Conservation (phyloP, 2,113 vertebrate species). For the Festucalex cinctus region DNA sequence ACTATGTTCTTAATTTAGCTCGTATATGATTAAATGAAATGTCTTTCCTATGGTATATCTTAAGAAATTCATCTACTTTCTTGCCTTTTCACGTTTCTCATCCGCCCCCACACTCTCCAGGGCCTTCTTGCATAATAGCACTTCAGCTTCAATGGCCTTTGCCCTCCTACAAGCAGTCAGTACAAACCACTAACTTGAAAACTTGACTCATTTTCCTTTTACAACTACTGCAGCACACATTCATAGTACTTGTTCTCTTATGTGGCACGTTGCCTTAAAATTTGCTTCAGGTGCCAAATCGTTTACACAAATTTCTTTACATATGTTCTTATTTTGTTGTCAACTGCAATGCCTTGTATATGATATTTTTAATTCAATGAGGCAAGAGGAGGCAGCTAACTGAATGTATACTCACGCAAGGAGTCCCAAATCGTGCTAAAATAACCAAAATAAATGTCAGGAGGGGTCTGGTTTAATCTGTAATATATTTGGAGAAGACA, state of each 20-base stretch:
- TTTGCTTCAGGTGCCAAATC: neutral
- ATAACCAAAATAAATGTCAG: conserved; percentile 12
- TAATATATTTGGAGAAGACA: conserved; percentile 44
- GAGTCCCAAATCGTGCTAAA: neutral
- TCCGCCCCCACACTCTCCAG: neutral
- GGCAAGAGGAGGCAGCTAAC: neutral
- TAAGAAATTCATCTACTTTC: neutral
- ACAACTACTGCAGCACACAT: neutral
- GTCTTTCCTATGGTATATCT: neutral
- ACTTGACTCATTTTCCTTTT: neutral
- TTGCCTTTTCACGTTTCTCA: neutral
- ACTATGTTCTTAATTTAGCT: neutral
- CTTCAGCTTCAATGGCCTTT: conserved; percentile 5
- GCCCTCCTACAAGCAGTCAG: neutral
- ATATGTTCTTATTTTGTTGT: neutral
- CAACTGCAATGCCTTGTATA: neutral
- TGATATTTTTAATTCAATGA: neutral
- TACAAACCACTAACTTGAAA: conserved; percentile 5
- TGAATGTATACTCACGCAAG: conserved; percentile 13
- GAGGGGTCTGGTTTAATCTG: conserved; percentile 9
- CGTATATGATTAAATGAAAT: neutral
- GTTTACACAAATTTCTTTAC: neutral
- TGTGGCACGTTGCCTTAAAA: neutral
- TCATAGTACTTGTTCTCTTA: neutral
- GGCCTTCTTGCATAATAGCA: neutral